Evolutionary conservation across 1,140 invertebrate species (phyloP), one percentile per base, ranked within the genome.

Genomic region (Brachionus calyciflorus): DNA sequence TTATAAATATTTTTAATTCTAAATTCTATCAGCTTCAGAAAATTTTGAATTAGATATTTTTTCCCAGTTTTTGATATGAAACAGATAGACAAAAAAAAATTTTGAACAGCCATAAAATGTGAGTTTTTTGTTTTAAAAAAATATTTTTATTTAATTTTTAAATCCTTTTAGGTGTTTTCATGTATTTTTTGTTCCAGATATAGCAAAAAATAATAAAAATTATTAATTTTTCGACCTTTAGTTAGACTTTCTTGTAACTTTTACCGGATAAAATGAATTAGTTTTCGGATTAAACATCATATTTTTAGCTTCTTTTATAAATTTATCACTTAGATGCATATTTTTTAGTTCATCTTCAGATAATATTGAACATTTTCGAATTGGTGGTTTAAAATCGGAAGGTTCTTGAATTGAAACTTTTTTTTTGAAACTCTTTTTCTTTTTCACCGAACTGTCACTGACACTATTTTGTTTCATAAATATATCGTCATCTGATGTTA

Each of bases 211-310:
- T n/a, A n/a, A n/a, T n/a, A n/a, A 37, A 37, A 37, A 37, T 5
- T 37, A 37, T 3, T 3, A 37, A 37, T 37, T 37, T 37, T 9
- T 37, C 9, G 33, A 49, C 1, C 17, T 49, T 17, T 0, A 17
- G 1, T 60, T 60, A 9, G 55, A 40, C 10, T 10, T 60, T 60
- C 37, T 60, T 37, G 19, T 26, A 26, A 17, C 37, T 33, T 40
- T 60, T 21, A 40, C 37, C 17, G n/a, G 69, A 73, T 24, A 73
- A 55, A 73, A 73, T 3, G 69, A 73, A 37, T 55, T 49, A 24
- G 17, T 37, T 24, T 73, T 17, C 3, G 69, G 69, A 28, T 19
- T 19, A 21, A n/a, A 73, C 28, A 73, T 26, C 69, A 73, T 73
- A 26, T 73, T 73, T 41, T 33, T 73, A 0, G 69, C 69, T 24